Base-by-base conservation (phyloP, 2,888 invertebrate species). In the Oasisia sp. region DNA sequence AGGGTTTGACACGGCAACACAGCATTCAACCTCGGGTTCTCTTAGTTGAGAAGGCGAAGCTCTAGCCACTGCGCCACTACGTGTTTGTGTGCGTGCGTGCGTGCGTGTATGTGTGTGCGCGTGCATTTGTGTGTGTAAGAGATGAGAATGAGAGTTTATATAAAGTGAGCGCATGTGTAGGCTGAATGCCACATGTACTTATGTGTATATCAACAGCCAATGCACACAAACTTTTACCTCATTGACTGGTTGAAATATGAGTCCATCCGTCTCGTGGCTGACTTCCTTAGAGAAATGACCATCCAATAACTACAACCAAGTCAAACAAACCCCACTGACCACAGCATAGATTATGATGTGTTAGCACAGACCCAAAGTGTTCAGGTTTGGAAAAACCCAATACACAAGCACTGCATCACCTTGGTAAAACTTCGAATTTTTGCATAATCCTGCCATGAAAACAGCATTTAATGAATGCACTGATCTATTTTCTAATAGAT, bases 201-300 rank as follows among this genome's bases (percentile, higher is more conserved):
- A 19, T n/a, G 74, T 74, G 5, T 19, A 27, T 74, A 74, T 19
- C 7, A 7, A 74, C 27, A 27, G 5, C 38, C 38, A 1, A 74
- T 27, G n/a, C 74, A 74, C 74, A 74, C 8, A 74, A 19, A 27
- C 27, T 27, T 27, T 96, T 96, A 98, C 98, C 96, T 98, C 98
- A 38, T 94, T 94, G 0, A 98, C 97, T 0, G 99, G 99, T 96
- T 99, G 99, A 96, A 99, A 99, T 95, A 99, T 99, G 27, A 99
- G 97, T 32, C 99, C 99, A 95, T 99, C 99, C 0, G 99, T 99
- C 96, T 99, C 99, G 95, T 99, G 99, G 0, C 97, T 97, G 32
- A 99, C 97, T 74, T 98, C 97, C 94, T 97, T 97, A 0, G 98
- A 97, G 96, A 99, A 99, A 95, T 98, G 98, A 91, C 98, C 98